phyloP scores from a whole-genome alignment of 2,113 vertebrate genomes.

The Cynoglossus semilaevis region DNA sequence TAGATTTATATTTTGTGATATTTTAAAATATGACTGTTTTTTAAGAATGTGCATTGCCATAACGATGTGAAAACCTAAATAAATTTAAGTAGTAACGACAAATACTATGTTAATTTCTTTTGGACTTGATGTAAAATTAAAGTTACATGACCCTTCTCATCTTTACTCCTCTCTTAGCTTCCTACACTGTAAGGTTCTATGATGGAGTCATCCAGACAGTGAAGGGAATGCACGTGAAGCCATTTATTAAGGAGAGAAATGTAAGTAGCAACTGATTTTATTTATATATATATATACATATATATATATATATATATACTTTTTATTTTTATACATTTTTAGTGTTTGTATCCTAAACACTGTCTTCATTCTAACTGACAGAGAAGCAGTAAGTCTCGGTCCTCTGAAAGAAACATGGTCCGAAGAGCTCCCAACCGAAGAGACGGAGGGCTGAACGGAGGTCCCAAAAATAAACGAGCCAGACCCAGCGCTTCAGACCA shows the following conservation, averaged over 20 bases:
- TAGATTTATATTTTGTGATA: too few relatives aligned
- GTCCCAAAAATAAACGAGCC: slow-evolving; percentile 58
- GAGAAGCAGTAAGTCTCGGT: slow-evolving; percentile 56
- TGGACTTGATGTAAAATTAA: too few relatives aligned
- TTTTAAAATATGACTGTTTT: too few relatives aligned
- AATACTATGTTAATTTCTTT: too few relatives aligned
- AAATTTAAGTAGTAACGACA: too few relatives aligned
- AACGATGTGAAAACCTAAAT: too few relatives aligned
- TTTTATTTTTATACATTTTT: too few relatives aligned
- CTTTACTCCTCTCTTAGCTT: slow-evolving; percentile 74
- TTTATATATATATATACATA: not conserved
- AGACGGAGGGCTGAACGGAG: slow-evolving; percentile 61
- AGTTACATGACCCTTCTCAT: too few relatives aligned
- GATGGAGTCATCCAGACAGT: slow-evolving; percentile 96
- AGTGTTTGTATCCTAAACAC: not conserved
- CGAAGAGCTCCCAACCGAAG: slow-evolving; percentile 56
- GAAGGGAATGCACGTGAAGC: slow-evolving; percentile 96
- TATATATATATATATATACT: not conserved
- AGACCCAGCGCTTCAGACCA: slow-evolving; percentile 69
- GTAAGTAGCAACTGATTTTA: not conserved
- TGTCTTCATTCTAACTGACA: slow-evolving; percentile 20
- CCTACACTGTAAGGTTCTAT: slow-evolving; percentile 98
- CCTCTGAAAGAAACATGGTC: slow-evolving; percentile 56
- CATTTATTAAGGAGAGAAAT: slow-evolving; percentile 85
- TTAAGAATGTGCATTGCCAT: too few relatives aligned